Percentiles rank a stretch among this genome's conserved stretches.
Conservation (phyloP, 2,888 invertebrate species). For the Lapara coniferarum region DNA sequence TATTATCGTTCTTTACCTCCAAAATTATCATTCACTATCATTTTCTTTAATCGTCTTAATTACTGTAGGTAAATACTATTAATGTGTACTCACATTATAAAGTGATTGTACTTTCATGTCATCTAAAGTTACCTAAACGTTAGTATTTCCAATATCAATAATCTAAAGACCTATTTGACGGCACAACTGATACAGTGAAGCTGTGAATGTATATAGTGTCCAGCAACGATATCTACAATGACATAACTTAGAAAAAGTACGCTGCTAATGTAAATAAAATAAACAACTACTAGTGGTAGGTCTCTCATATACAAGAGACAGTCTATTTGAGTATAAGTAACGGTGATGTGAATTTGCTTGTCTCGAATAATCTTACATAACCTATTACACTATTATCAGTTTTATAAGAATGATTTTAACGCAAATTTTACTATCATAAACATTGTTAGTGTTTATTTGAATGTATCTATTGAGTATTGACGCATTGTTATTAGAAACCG, state of each 20-base stretch:
- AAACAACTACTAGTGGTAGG: constrained; percentile 25
- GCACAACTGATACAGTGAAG: constrained; percentile 42
- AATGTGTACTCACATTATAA: constrained; percentile 40
- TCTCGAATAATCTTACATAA: no score
- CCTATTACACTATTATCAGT: no score
- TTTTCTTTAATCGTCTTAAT: constrained; percentile 37
- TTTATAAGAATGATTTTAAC: no score
- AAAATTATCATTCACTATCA: constrained; percentile 37
- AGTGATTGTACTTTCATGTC: constrained; percentile 42
- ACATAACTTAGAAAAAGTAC: constrained; percentile 43
- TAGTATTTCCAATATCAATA: constrained; percentile 35
- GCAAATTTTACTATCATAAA: no score
- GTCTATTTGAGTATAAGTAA: no score
- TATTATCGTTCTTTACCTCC: constrained; percentile 5
- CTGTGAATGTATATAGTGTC: constrained; percentile 47
- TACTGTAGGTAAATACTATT: constrained; percentile 19
- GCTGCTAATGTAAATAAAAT: constrained; percentile 39
- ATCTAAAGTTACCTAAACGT: constrained; percentile 37
- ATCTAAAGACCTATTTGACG: constrained; percentile 40
- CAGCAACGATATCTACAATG: constrained; percentile 55
- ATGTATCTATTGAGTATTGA: no score
- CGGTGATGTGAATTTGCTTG: no score
- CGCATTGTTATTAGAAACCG: no score
- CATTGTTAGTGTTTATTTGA: no score
- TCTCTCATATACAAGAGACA: no score